A percentile compares a stretch with the other conserved stretches of the same genome.
phyloP scores from a whole-genome alignment of 2,888 invertebrate species.

The Thysanoteuthis rhombus region DNA sequence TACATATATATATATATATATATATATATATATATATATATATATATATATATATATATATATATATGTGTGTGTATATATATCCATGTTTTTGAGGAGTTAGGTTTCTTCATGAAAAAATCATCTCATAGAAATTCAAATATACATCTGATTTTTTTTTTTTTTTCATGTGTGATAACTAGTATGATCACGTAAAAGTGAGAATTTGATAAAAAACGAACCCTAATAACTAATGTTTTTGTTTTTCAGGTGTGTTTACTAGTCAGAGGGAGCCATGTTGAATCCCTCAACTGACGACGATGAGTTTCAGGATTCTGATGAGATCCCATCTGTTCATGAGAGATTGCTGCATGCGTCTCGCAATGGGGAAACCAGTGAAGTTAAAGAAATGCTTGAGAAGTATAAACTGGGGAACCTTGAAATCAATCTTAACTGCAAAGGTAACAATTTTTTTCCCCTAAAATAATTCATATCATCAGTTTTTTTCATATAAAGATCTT shows the following conservation, averaged over 20 bases:
- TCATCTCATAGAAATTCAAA: too few species aligned
- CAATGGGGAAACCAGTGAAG: constrained; percentile 74
- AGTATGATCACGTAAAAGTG: too few species aligned
- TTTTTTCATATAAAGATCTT: too few species aligned
- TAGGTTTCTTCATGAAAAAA: too few species aligned
- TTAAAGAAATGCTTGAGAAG: constrained; percentile 72
- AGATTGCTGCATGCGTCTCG: constrained; percentile 74
- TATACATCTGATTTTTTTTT: too few species aligned
- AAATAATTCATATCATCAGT: constrained; percentile 22
- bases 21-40: too few species aligned
- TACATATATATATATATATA: too few species aligned
- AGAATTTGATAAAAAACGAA: not conserved
- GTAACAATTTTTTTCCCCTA: constrained; percentile 63
- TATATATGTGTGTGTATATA: too few species aligned
- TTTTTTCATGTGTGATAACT: too few species aligned
- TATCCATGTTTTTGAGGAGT: too few species aligned
- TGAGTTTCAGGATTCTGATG: not conserved
- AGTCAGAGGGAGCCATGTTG: not conserved
- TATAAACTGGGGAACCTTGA: constrained; percentile 71
- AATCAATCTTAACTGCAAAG: constrained; percentile 76
- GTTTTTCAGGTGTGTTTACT: not conserved
- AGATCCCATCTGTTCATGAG: constrained; percentile 62
- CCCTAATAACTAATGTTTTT: not conserved
- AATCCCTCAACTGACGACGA: not conserved
- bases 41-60: too few species aligned